phyloP scores from a whole-genome alignment of 2,888 invertebrate species.

The Amitus sp. region DNA sequence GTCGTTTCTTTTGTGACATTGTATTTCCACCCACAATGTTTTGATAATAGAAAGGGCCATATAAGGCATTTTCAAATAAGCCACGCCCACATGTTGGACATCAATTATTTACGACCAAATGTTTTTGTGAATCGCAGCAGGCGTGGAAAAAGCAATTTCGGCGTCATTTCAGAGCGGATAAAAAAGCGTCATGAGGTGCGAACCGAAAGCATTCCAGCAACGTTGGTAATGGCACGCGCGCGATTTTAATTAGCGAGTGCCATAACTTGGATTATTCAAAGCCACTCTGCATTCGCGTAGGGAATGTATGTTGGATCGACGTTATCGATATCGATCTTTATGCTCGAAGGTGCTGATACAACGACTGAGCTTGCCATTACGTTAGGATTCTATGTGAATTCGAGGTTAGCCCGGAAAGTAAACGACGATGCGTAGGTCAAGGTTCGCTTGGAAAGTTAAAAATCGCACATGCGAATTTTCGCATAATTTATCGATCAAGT shows the following conservation, averaged over 20 bases:
- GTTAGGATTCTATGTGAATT: not conserved
- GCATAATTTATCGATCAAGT: not conserved
- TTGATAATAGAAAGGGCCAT: too few species aligned
- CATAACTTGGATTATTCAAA: not conserved
- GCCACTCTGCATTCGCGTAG: not conserved
- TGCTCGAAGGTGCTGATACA: not conserved
- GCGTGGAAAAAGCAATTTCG: too few species aligned
- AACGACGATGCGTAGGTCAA: not conserved
- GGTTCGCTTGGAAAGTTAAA: not conserved
- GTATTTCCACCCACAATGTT: too few species aligned
- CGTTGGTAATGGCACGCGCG: not conserved
- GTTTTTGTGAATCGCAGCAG: too few species aligned
- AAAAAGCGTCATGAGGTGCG: not conserved
- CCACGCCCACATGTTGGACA: too few species aligned
- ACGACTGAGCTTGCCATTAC: not conserved
- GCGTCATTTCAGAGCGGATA: too few species aligned
- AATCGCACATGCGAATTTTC: not conserved
- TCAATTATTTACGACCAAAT: too few species aligned
- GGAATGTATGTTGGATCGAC: not conserved
- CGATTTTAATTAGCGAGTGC: slow-evolving; percentile 4
- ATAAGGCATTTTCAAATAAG: too few species aligned
- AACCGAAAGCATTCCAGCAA: not conserved
- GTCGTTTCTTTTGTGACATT: too few species aligned
- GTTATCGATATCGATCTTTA: not conserved
- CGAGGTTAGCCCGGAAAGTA: not conserved